Conservation (phyloP, 1,140 invertebrate species). For the Colletes gigas region DNA sequence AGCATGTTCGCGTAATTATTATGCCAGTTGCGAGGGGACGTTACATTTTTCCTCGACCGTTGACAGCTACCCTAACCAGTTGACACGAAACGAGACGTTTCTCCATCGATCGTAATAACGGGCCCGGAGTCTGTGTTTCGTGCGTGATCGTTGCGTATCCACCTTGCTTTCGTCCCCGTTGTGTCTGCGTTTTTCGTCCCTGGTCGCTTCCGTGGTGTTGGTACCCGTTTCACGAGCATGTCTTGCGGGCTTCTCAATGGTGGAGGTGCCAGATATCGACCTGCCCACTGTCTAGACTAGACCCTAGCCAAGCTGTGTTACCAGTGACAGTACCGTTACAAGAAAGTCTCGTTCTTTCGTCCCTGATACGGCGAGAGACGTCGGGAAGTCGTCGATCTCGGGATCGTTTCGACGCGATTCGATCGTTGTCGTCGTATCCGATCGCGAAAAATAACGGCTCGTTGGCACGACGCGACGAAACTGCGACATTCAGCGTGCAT, state of each 20-base stretch:
- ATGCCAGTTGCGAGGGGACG: no score
- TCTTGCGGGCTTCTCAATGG: conserved; percentile 45
- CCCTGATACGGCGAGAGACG: conserved; percentile 40
- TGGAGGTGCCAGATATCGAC: conserved; percentile 73
- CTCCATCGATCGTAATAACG: conserved; percentile 47
- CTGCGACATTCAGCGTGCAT: no score
- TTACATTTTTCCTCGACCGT: no score
- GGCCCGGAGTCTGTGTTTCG: conserved; percentile 29
- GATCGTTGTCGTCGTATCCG: background rate
- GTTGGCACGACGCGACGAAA: no score
- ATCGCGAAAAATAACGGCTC: background rate
- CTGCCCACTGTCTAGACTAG: conserved; percentile 71
- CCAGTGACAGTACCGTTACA: conserved; percentile 61
- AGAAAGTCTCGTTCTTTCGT: conserved; percentile 43
- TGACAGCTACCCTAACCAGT: no score
- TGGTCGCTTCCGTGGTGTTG: conserved; percentile 30
- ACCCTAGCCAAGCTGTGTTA: conserved; percentile 52
- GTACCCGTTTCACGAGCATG: conserved; percentile 47
- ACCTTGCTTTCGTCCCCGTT: conserved; percentile 17
- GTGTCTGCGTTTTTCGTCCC: background rate
- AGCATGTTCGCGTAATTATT: no score
- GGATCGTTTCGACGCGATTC: background rate
- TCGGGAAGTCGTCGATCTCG: background rate
- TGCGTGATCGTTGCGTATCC: conserved; percentile 41
- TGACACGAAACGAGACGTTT: background rate